Base-by-base conservation (phyloP, 2,113 vertebrate genomes). In the Rhea pennata region DNA sequence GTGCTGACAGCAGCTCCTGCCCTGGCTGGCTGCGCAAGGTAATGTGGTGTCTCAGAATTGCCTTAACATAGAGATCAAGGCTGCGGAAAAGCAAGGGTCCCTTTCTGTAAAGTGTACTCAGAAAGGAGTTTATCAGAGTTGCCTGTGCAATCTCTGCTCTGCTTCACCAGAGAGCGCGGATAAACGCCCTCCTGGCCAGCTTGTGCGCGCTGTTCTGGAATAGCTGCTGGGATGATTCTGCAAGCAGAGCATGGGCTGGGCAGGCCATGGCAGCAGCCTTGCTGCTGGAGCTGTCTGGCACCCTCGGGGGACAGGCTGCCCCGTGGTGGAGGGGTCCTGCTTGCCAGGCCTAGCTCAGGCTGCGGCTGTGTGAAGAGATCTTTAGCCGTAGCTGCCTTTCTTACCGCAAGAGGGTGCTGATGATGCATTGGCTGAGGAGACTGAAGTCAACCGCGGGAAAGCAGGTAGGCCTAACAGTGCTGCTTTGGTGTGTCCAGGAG, bases 1-100 rank as follows among this genome's bases (percentile, higher is more conserved):
- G 96, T 95, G 98, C 97, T 87, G 98, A 98, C 53, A 98, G 98
- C 96, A 99, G 99, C 97, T 99, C 99, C 75, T 99, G 99, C 81
- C 99, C 99, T 54, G 98, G 99, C 66, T 99, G 99, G 99, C 98
- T 99, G 56, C 98, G 98, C 77, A 99, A 99, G 99, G 99, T 99
- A 98, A 96, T 1, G 83, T 11, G 42, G 19, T n/a, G 15, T 78
- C 46, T 72, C 66, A 77, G 90, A 72, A 91, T 39, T 67, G 61
- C 79, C 58, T 93, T 91, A 15, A 59, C 76, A 17, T 21, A 22
- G 61, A 51, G 11, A 50, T 84, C 9, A 29, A 21, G 44, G 50
- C 66, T 87, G 53, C 40, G 27, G 70, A 58, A 70, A 78, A 65
- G 46, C 3, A 2, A 26, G 26, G 42, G 59, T 36, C 27, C 10